Conservation (phyloP, 2,888 invertebrate species). For the Leucophenga montana region DNA sequence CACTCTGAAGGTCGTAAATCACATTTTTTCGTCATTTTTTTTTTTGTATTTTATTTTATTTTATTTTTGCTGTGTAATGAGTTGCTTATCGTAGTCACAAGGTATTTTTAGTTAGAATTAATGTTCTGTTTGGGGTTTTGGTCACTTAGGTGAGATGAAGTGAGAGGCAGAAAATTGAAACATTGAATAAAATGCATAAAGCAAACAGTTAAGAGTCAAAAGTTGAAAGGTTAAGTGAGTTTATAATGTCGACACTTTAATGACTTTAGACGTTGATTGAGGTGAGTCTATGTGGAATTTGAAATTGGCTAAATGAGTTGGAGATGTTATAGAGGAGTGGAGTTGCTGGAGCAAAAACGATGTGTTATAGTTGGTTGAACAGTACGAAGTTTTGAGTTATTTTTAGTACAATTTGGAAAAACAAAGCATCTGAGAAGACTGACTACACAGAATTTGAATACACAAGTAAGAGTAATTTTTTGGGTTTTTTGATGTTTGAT, state of each 20-base stretch:
- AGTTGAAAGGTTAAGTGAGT: slow-evolving; percentile 24
- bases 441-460: too few relatives aligned
- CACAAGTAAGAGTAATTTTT: too few relatives aligned
- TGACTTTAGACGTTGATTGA: slow-evolving; percentile 12
- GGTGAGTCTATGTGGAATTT: background rate
- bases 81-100: slow-evolving; percentile 57
- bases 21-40: slow-evolving; percentile 15
- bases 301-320: too few relatives aligned
- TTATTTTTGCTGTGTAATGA: slow-evolving; percentile 57
- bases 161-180: background rate
- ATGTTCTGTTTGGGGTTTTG: slow-evolving; percentile 1
- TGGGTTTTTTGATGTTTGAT: too few relatives aligned
- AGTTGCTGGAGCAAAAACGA: too few relatives aligned
- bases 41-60: slow-evolving; percentile 28
- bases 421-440: too few relatives aligned
- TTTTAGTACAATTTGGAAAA: too few relatives aligned
- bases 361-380: too few relatives aligned
- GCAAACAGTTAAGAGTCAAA: background rate
- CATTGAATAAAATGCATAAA: background rate
- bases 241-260: slow-evolving; percentile 12
- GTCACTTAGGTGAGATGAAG: too few relatives aligned
- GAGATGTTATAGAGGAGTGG: too few relatives aligned
- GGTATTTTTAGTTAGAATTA: slow-evolving; percentile 37
- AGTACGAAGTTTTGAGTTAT: too few relatives aligned
- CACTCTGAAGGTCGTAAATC: slow-evolving; percentile 10